These are phyloP conservation scores for Gymnocheta viridis DNA, from an alignment of 2,888 invertebrate genomes.

Conservation along the genomic window DNA sequence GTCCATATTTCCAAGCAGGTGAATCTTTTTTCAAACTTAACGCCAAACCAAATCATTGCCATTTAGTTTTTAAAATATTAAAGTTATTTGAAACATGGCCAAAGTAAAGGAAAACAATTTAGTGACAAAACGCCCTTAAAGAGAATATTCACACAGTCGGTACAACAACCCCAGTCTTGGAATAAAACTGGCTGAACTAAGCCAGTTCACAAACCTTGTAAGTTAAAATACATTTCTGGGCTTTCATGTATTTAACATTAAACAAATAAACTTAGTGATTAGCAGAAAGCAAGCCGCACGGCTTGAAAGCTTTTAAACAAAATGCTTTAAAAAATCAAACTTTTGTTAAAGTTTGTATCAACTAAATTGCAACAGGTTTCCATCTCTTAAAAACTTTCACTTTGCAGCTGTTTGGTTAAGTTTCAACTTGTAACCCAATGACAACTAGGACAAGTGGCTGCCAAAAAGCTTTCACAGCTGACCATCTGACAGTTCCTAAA, in stretches of 20 bases:
- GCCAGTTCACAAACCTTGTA: background rate
- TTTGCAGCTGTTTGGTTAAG: constrained; percentile 11
- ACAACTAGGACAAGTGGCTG: constrained; percentile 12
- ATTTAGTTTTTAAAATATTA: no score
- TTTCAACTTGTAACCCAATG: constrained; percentile 3
- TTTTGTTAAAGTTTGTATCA: background rate
- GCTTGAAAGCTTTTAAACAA: background rate
- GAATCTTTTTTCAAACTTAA: no score
- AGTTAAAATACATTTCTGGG: background rate
- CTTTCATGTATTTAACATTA: background rate
- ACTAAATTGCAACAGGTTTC: constrained; percentile 54
- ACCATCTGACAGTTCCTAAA: constrained; percentile 41
- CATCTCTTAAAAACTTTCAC: background rate
- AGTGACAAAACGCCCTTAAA: background rate
- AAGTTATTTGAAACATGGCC: no score
- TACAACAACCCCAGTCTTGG: background rate
- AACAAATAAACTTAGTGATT: background rate
- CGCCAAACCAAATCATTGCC: no score
- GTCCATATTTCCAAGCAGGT: no score
- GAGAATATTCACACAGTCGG: background rate
- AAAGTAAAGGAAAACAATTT: no score
- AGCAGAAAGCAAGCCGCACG: background rate
- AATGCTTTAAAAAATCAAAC: background rate
- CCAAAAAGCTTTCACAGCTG: constrained; percentile 61
- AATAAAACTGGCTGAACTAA: background rate